Percentiles rank a stretch among this genome's conserved stretches.
These are phyloP conservation scores for Herpetotheres cachinnans DNA, from an alignment of 2,113 vertebrate species.

Conservation along the genomic window DNA sequence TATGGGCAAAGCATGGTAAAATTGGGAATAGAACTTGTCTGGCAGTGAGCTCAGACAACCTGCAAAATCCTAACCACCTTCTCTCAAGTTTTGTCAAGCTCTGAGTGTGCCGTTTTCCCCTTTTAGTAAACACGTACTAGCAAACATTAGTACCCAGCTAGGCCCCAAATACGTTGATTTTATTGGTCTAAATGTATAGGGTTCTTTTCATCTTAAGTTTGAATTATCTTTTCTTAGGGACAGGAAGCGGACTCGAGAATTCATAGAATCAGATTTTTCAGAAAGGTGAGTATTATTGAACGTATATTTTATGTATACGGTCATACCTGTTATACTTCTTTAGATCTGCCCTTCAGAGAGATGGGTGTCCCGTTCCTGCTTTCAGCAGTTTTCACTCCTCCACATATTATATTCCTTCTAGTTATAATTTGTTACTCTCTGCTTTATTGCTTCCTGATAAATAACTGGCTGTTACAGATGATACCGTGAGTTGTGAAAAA, in stretches of 20 bases:
- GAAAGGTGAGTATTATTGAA: slow-evolving; percentile 77
- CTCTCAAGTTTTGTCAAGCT: background rate
- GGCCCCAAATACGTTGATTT: background rate
- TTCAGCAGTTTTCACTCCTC: background rate
- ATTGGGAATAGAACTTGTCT: background rate
- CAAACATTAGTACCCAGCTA: background rate
- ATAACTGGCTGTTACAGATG: background rate
- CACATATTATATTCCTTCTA: background rate
- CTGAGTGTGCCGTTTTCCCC: background rate
- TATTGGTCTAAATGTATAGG: background rate
- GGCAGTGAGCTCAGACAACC: background rate
- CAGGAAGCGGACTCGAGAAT: slow-evolving; percentile 83
- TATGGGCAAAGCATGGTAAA: background rate
- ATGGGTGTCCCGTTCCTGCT: background rate
- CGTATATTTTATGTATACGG: background rate
- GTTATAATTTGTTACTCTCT: background rate
- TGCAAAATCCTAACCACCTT: background rate
- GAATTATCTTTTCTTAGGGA: slow-evolving; percentile 75
- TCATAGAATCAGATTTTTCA: slow-evolving; percentile 84
- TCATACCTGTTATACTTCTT: background rate
- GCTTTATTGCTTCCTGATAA: background rate
- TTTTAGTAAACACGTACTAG: background rate
- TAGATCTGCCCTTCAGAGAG: background rate
- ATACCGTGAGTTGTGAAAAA: background rate
- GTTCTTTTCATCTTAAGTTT: background rate